Evolutionary conservation across 1,140 invertebrate genomes (phyloP), one percentile per base, ranked within the genome.

Genomic region (Rhopalosiphum maidis): DNA sequence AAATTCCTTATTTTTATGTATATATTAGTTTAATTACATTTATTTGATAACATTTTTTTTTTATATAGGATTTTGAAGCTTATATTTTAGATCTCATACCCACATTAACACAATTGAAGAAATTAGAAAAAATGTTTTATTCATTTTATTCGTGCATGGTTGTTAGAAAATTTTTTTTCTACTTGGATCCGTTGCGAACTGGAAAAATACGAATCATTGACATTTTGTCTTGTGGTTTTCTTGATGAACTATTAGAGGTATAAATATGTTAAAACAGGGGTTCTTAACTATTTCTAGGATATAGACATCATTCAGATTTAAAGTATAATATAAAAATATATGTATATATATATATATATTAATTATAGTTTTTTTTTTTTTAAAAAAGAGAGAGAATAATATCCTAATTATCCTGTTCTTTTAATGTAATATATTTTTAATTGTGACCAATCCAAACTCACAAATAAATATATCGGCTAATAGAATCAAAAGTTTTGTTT

Each of bases 131-230:
- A 90, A 98, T 98, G 0, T 99, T 99, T 95, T 98, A 99, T 94
- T 98, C 97, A 23, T 99, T 99, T 96, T 99, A 99, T 95, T 97
- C 99, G 1, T 99, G 98, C 95, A 99, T 98, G 22, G 98, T 98
- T 37, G 98, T 98, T 0, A 96, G 98, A 94, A 99, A 99, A 95
- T 99, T 99, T 95, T 97, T 99, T 94, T 99, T 99, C 95, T 99
- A 99, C 94, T 95, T 99, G 4, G 99, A 99, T 95, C 98, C 98
- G 0, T 95, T 99, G 87, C 96, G 97, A 94, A 98, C 98, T 0
- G 98, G 98, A 5, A 96, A 97, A 94, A 97, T 99, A 85, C 96
- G 98, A 94, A 99, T 99, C 94, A 96, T 97, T 93, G 98, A 99
- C 95, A 98, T 99, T 94, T 95, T 99, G 35, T 97, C 98, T 4